Evolutionary conservation across 2,888 invertebrate genomes (phyloP), one percentile per base, ranked within the genome.

Genomic region (Chelonus formosanus): DNA sequence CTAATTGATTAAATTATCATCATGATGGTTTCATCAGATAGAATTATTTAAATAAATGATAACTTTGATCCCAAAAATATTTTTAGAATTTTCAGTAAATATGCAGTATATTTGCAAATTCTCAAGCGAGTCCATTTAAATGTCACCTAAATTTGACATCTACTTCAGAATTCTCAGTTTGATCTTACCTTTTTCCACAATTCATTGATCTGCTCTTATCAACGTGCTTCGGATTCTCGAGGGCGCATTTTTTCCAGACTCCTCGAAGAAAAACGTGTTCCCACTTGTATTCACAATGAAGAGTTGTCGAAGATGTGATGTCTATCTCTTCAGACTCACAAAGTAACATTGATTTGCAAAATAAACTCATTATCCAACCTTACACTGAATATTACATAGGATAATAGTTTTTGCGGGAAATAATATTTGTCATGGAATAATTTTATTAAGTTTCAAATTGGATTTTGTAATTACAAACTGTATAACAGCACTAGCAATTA

Each of bases 401-500:
- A 20, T 20, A 20, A 20, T 20, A 20, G 20, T 20, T 20, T 20
- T 20, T 20, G 20, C 20, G 20, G 6, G 40, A 5, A 40, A 40
- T 40, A 40, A 40, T 40, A 40, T 40, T 40, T 40, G 3, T 40
- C 6, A 5, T 3, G 3, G 3, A 53, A 34, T 34, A 53, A 53
- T 70, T 72, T 67, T 59, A 57, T 34, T 60, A 31, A 44, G 66
- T 47, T 67, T 70, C 69, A 64, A 66, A 70, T 71, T 63, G 67
- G 67, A 67, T 67, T 67, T 47, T 63, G 64, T 74, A 72, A 74
- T 74, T 74, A 73, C 68, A 67, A 71, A 70, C 62, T 60, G 70
- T 5, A 70, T 73, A 65, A 68, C 67, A 67, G 72, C 73, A 70
- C 67, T 71, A 69, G 64, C 70, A 73, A 74, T 74, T 74, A 71